These are phyloP conservation scores for Typhlomys cinereus DNA, from an alignment of 2,113 vertebrate genomes.

Conservation along the genomic window DNA sequence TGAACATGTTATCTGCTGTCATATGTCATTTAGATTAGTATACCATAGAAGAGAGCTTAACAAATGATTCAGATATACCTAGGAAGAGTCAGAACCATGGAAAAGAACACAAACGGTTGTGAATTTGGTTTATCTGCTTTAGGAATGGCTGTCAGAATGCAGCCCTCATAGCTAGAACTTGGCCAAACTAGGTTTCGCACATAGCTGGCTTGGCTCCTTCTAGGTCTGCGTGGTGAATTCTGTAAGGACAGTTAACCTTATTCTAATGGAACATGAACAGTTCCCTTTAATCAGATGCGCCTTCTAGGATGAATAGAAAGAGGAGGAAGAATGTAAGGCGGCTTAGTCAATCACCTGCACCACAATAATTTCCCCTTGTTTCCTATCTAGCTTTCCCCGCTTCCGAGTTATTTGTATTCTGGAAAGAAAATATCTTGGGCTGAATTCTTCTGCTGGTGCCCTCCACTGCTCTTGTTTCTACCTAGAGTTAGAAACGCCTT, in stretches of 20 bases:
- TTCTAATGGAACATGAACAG: not conserved
- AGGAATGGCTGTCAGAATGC: not conserved
- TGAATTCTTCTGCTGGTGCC: not conserved
- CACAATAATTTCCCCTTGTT: not conserved
- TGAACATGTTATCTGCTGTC: not conserved
- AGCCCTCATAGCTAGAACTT: not conserved
- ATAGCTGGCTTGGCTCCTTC: fast-evolving
- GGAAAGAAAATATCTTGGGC: not conserved
- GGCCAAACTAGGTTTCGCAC: too few species aligned
- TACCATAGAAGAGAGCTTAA: not conserved
- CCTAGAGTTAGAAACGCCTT: not conserved
- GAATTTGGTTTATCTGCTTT: not conserved
- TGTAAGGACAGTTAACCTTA: not conserved
- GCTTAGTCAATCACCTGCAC: not conserved
- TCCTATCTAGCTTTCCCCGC: not conserved
- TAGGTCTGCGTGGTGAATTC: not conserved
- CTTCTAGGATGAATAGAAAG: not conserved
- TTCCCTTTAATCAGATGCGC: not conserved
- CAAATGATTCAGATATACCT: not conserved
- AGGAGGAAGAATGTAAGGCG: not conserved
- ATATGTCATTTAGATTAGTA: not conserved
- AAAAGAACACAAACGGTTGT: fast-evolving
- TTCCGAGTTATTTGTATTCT: not conserved
- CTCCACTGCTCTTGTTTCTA: not conserved
- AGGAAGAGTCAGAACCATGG: not conserved